These are phyloP conservation scores for Meganola albula DNA, from an alignment of 2,888 invertebrate genomes.

Conservation along the genomic window DNA sequence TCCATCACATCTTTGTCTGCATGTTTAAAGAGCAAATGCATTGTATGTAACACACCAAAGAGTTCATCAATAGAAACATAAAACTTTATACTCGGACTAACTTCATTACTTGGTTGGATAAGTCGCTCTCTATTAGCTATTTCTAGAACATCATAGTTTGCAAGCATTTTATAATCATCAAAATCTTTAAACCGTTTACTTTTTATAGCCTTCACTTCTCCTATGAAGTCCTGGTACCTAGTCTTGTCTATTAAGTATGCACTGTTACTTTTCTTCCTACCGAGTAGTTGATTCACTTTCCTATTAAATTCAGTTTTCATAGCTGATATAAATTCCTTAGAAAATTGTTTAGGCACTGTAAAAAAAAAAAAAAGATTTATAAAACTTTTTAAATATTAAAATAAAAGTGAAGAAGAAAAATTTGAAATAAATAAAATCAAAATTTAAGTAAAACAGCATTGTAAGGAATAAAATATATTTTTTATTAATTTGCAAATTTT, in stretches of 20 bases:
- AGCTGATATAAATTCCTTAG: conserved; percentile 28
- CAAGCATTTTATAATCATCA: conserved; percentile 54
- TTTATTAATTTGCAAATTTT: no score
- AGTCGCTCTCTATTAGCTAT: conserved; percentile 42
- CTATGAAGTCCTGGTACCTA: conserved; percentile 50
- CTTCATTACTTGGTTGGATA: conserved; percentile 43
- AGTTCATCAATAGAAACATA: conserved; percentile 51
- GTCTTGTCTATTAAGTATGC: conserved; percentile 40
- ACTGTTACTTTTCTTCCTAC: conserved; percentile 52
- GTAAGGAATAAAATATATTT: no score
- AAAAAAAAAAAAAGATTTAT: no score
- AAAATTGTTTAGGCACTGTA: conserved; percentile 37
- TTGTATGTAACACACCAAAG: conserved; percentile 56
- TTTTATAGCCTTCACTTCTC: conserved; percentile 47
- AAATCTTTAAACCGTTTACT: conserved; percentile 41
- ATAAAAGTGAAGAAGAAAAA: no score
- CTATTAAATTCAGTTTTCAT: conserved; percentile 51
- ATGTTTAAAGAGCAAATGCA: conserved; percentile 56
- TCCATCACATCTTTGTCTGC: conserved; percentile 48
- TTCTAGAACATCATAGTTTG: conserved; percentile 49
- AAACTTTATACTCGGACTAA: conserved; percentile 39
- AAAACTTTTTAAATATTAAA: no score
- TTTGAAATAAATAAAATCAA: no score
- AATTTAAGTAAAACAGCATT: no score
- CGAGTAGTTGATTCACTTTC: conserved; percentile 42